These are phyloP conservation scores for Apostichopus californicus DNA, from an alignment of 35 echinoderm and acorn worm species.

Conservation along the genomic window DNA sequence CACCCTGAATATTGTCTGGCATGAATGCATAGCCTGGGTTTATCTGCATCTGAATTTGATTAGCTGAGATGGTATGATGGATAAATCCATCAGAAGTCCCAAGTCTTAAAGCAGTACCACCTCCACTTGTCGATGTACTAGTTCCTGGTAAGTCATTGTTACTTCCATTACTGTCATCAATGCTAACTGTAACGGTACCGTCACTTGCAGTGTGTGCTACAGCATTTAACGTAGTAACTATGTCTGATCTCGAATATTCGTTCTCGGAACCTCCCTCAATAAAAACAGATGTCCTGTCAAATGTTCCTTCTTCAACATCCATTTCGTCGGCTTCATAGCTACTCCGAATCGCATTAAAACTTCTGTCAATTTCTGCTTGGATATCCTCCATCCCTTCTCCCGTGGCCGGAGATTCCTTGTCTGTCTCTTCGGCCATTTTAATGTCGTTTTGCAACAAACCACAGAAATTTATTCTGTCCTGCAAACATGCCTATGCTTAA, in stretches of 20 bases:
- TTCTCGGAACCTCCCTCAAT: slow-evolving; percentile 56
- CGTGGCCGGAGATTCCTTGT: not conserved
- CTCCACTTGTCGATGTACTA: not conserved
- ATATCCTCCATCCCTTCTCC: not conserved
- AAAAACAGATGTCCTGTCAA: slow-evolving; percentile 80
- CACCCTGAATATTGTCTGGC: slow-evolving; percentile 90
- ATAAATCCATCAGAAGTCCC: slow-evolving; percentile 75
- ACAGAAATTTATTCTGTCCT: no score
- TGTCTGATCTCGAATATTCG: not conserved
- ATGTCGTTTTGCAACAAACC: not conserved
- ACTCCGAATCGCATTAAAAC: slow-evolving; percentile 24
- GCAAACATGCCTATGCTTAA: no score
- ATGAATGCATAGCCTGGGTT: slow-evolving; percentile 82
- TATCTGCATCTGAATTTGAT: slow-evolving; percentile 99
- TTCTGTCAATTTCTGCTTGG: slow-evolving; percentile 2
- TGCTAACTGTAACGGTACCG: not conserved
- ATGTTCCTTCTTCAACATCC: slow-evolving; percentile 50
- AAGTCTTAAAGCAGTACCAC: slow-evolving; percentile 9
- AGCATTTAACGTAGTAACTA: not conserved
- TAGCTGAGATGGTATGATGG: slow-evolving; percentile 85
- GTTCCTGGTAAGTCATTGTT: not conserved
- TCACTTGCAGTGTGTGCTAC: not conserved
- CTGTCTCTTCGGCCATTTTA: slow-evolving; percentile 36
- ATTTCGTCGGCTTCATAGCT: slow-evolving; percentile 58
- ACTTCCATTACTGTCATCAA: not conserved